These are phyloP conservation scores for Lophius piscatorius DNA, from an alignment of 2,113 vertebrate species.

Conservation along the genomic window DNA sequence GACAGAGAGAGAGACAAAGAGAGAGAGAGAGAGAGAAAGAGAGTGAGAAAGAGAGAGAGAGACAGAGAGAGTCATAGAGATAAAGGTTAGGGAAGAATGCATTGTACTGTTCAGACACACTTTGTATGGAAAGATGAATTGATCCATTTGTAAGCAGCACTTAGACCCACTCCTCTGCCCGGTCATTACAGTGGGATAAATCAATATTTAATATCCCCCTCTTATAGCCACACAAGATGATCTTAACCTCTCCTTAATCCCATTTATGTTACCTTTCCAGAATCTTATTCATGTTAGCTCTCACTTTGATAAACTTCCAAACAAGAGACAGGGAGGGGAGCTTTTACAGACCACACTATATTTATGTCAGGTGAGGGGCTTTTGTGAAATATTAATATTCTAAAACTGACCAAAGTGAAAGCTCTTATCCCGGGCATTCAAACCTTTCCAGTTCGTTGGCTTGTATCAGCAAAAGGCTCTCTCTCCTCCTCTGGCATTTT, in stretches of 20 bases:
- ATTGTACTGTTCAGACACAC: conserved; percentile 80
- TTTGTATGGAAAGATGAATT: conserved; percentile 88
- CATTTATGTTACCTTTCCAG: conserved; percentile 89
- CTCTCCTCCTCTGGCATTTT: conserved; percentile 53
- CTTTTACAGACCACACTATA: conserved; percentile 79
- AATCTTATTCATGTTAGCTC: conserved; percentile 79
- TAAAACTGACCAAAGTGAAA: conserved; percentile 83
- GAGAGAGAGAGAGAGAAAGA: too few species aligned
- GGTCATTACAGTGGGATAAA: conserved; percentile 86
- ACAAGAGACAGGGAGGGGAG: conserved; percentile 76
- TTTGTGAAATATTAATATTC: conserved; percentile 84
- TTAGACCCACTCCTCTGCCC: conserved; percentile 84
- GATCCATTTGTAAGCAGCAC: conserved; percentile 87
- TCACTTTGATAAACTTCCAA: conserved; percentile 85
- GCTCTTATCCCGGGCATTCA: conserved; percentile 78
- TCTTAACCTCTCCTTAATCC: conserved; percentile 91
- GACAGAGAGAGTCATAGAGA: conserved; percentile 29
- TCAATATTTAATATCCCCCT: conserved; percentile 92
- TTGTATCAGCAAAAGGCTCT: conserved; percentile 69
- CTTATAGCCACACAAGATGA: conserved; percentile 84
- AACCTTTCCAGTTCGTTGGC: conserved; percentile 58
- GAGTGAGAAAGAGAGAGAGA: neutral
- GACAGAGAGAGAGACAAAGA: too few species aligned
- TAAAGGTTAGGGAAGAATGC: conserved; percentile 63
- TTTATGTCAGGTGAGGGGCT: conserved; percentile 84